Evolutionary conservation across 1,140 invertebrate genomes (phyloP), one percentile per base, ranked within the genome.

Genomic region (Rhysida immarginata): DNA sequence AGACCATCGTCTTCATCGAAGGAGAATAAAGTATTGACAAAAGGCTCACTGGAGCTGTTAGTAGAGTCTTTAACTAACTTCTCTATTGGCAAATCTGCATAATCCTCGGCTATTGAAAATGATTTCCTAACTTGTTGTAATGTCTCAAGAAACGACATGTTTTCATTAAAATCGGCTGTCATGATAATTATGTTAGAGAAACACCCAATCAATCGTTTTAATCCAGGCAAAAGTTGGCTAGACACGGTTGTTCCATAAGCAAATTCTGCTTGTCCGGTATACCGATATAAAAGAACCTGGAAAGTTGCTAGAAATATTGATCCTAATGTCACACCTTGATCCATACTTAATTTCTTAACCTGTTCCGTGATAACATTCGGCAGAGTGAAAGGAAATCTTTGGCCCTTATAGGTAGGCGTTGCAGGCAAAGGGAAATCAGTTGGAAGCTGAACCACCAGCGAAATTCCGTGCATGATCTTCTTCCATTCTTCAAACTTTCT

Each of bases 241-340:
- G 3, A 8, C 13, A 25, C 26, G 16, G 14, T 25, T 3, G 49
- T 51, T 8, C 49, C 49, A 20, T 26, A 11, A 8, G 24, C 49
- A 51, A 51, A 51, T 26, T 51, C 49, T 2, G 26, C 13, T 26
- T 51, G 49, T 24, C 49, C 24, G 8, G 49, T 51, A 21, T 51
- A 51, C 3, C 49, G 23, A 3, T 51, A 25, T 16, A 51, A 13
- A 27, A 51, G 49, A 26, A 20, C 26, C 16, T 25, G 11, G 21
- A 51, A 51, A 13, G 49, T 20, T 13, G 49, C 23, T 5, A 51
- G 20, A 25, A 51, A 25, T 8, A 51, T n/a, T 8, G 16, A 11
- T 25, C 26, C 13, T 25, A 26, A 8, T n/a, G 49, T 26, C 8
- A 51, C 23, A 25, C 26, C 49, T 8, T 51, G 14, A 5, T 51